Evolutionary conservation across 2,797 vertebrate genomes (phyloP).

Genomic region (Crotalus adamanteus): DNA sequence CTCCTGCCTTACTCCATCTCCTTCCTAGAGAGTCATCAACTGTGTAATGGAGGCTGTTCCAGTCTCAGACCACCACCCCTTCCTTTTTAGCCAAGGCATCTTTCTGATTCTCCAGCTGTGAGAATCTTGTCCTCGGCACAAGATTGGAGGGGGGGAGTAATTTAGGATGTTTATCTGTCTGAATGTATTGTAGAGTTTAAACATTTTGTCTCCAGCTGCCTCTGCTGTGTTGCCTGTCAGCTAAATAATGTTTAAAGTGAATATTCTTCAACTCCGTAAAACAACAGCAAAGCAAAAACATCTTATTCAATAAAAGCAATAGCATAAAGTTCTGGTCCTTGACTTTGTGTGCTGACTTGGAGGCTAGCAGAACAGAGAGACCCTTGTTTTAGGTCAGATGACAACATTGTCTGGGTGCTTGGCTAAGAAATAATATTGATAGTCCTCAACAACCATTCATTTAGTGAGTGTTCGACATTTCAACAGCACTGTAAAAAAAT

Average conservation of each 20-base stretch:
- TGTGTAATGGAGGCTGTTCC: too few species aligned
- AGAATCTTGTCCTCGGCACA: not conserved
- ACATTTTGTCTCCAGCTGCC: not conserved
- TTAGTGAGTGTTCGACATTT: not conserved
- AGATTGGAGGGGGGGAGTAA: not conserved
- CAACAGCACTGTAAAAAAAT: not conserved
- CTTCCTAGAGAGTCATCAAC: not conserved
- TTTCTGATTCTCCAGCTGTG: not conserved
- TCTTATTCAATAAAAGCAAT: constrained; percentile 66
- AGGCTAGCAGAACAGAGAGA: not conserved
- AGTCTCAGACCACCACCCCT: not conserved
- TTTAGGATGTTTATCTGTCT: not conserved
- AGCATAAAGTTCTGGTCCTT: constrained; percentile 18
- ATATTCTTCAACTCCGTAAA: not conserved
- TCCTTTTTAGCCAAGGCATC: not conserved
- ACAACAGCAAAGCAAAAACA: not conserved
- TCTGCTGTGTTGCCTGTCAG: not conserved
- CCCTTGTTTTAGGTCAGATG: not conserved
- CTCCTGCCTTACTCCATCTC: not conserved
- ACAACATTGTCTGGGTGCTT: not conserved
- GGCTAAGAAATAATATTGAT: not conserved
- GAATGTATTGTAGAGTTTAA: not conserved
- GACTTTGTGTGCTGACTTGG: not conserved
- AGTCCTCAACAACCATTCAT: not conserved
- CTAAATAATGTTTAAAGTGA: not conserved